Percentiles rank a stretch among this genome's conserved stretches.
Evolutionary conservation across 2,888 invertebrate species (phyloP).

Genomic region (Leptura quadrifasciata): DNA sequence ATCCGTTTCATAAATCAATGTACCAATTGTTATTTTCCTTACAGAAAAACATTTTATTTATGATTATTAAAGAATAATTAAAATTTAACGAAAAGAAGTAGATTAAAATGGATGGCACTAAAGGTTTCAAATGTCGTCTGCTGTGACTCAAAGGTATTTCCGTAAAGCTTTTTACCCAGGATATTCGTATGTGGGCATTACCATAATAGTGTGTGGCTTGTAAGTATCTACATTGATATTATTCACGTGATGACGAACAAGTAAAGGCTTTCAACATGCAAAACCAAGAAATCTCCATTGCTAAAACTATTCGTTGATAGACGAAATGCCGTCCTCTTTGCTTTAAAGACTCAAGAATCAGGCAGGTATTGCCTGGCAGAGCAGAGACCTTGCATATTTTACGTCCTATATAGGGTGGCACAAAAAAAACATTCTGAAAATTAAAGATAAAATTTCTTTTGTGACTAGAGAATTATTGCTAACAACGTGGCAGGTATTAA

Average conservation of each 20-base stretch:
- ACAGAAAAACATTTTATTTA: too few species aligned
- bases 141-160: slow-evolving; percentile 19
- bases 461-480: too few species aligned
- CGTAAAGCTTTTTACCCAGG: slow-evolving; percentile 38
- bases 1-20: too few species aligned
- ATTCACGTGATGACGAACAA: slow-evolving; percentile 47
- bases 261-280: slow-evolving; percentile 55
- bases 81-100: too few species aligned
- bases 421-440: neutral
- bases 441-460: too few species aligned
- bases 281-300: slow-evolving; percentile 56
- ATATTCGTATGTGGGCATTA: slow-evolving; percentile 41
- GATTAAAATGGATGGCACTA: too few species aligned
- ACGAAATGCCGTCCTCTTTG: slow-evolving; percentile 15
- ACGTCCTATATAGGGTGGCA: neutral
- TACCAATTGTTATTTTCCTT: too few species aligned
- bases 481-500: too few species aligned
- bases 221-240: slow-evolving; percentile 45
- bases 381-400: slow-evolving; percentile 10
- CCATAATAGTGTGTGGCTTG: slow-evolving; percentile 41
- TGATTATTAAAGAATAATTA: too few species aligned
- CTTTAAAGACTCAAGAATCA: slow-evolving; percentile 9
- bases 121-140: slow-evolving; percentile 1
- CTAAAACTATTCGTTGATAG: slow-evolving; percentile 51
- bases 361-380: slow-evolving; percentile 12